Evolutionary conservation across 2,888 invertebrate genomes (phyloP).

Genomic region (Lacanobia oleracea): DNA sequence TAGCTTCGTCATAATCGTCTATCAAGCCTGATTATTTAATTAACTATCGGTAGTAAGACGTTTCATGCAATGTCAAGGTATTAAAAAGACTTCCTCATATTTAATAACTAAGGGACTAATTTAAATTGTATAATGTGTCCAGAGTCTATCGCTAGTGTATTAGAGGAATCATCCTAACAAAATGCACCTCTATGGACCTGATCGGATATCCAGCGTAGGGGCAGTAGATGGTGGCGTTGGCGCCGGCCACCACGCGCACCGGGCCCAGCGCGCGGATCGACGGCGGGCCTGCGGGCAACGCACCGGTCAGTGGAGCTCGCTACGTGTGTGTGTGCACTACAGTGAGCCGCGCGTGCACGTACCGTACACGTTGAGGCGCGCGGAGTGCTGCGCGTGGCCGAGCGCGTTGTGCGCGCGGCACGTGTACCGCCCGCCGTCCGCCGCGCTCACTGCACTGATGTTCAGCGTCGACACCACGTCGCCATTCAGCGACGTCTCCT

Average conservation of each 20-base stretch:
- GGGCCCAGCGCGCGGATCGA: conserved; percentile 93
- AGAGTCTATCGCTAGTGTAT: conserved; percentile 55
- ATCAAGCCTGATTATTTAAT: too few relatives aligned
- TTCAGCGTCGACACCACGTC: conserved; percentile 95
- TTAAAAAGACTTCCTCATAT: conserved; percentile 9
- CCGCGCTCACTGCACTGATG: conserved; percentile 93
- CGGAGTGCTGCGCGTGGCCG: conserved; percentile 93
- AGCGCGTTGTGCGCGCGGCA: conserved; percentile 94
- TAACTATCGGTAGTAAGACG: not conserved
- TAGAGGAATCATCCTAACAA: conserved; percentile 80
- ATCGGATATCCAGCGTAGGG: conserved; percentile 97
- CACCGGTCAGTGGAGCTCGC: not conserved
- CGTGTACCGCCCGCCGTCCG: conserved; percentile 96
- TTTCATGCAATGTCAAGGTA: not conserved
- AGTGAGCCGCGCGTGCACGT: conserved; percentile 56
- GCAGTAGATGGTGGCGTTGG: conserved; percentile 94
- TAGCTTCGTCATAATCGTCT: too few relatives aligned
- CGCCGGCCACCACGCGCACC: conserved; percentile 94
- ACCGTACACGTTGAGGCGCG: conserved; percentile 95
- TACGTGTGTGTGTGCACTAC: not conserved
- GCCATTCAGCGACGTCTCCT: conserved; percentile 93
- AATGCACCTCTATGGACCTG: conserved; percentile 90
- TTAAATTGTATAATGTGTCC: conserved; percentile 8
- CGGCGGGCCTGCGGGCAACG: conserved; percentile 90
- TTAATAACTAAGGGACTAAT: conserved; percentile 14